Conservation (phyloP, 2,797 vertebrate species). For the Notamacropus eugenii region DNA sequence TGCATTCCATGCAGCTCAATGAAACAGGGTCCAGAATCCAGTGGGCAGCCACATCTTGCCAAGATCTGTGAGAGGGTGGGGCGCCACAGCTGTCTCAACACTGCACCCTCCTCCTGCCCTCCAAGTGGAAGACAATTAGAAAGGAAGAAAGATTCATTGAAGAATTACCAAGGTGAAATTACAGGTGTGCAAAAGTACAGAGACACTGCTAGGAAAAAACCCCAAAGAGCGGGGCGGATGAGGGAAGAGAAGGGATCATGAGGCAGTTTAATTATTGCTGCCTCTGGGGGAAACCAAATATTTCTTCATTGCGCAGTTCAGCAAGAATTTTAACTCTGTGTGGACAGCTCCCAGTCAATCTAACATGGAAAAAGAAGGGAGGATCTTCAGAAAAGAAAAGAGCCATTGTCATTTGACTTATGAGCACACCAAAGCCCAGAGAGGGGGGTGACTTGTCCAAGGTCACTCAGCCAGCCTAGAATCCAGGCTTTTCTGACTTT, state of each 20-base stretch:
- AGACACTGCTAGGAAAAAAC: not conserved
- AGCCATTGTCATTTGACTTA: not conserved
- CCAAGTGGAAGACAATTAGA: conserved; percentile 22
- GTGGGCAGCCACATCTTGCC: conserved; percentile 33
- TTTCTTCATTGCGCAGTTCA: not conserved
- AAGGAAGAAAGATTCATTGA: not conserved
- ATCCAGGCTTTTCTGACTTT: not conserved
- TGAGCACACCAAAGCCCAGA: too few species aligned
- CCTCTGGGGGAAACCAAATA: conserved; percentile 27
- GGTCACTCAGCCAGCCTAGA: too few species aligned
- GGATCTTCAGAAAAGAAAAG: not conserved
- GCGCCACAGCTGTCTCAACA: conserved; percentile 18
- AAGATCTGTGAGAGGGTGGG: conserved; percentile 2
- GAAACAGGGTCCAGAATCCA: conserved; percentile 42
- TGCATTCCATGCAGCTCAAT: not conserved
- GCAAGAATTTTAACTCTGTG: not conserved
- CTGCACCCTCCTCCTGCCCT: rapidly evolving
- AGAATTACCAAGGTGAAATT: not conserved
- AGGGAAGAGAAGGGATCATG: not conserved
- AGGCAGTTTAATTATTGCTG: not conserved
- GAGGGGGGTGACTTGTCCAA: too few species aligned
- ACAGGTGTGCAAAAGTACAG: conserved; percentile 26
- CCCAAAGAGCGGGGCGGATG: not conserved
- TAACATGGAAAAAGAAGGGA: not conserved
- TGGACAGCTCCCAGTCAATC: not conserved